Conservation (phyloP, 2,797 vertebrate genomes). For the Acipenser transmontanus region DNA sequence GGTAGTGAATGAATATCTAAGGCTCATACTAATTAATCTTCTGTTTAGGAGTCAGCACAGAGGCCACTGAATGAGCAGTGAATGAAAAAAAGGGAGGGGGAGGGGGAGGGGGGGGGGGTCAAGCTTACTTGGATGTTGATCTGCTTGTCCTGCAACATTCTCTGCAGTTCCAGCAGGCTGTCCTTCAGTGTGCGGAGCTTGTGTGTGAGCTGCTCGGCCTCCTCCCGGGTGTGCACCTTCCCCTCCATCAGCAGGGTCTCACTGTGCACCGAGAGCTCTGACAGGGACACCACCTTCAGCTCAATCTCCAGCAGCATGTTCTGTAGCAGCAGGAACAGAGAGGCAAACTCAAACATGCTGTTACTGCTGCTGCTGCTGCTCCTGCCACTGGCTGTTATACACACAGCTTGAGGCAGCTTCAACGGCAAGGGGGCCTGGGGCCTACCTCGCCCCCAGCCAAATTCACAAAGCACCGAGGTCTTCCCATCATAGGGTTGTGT, state of each 20-base stretch:
- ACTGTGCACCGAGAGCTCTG: slow-evolving; percentile 88
- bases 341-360: slow-evolving; percentile 68
- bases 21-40: no score
- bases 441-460: slow-evolving; percentile 15
- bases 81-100: not conserved
- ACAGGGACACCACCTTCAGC: slow-evolving; percentile 86
- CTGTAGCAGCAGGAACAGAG: slow-evolving; percentile 63
- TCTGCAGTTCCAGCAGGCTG: slow-evolving; percentile 89
- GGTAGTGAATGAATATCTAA: no score
- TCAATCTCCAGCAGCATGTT: slow-evolving; percentile 97
- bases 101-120: not conserved
- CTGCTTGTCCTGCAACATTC: slow-evolving; percentile 86
- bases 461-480: slow-evolving; percentile 23
- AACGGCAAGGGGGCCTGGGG: slow-evolving; percentile 4
- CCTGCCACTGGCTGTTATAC: not conserved
- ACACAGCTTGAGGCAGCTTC: not conserved
- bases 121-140: slow-evolving; percentile 83
- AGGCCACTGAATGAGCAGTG: no score
- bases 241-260: slow-evolving; percentile 90
- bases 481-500: slow-evolving; percentile 42
- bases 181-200: slow-evolving; percentile 84
- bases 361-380: not conserved
- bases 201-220: slow-evolving; percentile 82
- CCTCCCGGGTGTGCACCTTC: slow-evolving; percentile 78
- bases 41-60: no score